Conservation (phyloP, 2,113 vertebrate genomes). For the Alethe diademata region DNA sequence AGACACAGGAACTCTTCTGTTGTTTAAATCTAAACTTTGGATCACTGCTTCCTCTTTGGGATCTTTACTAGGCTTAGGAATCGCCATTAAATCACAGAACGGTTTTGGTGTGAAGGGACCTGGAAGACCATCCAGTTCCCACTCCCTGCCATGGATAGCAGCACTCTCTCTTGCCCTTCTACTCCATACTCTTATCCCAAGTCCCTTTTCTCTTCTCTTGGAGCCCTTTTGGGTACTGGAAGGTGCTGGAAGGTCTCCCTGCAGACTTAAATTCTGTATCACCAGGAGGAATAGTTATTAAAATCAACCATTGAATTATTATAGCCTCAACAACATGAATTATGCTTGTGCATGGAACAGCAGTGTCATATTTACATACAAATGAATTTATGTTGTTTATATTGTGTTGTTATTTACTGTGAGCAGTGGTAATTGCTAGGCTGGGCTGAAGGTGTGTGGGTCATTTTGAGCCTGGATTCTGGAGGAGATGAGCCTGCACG, state of each 20-base stretch:
- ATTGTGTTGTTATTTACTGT: slow-evolving; percentile 40
- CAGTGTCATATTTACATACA: slow-evolving; percentile 3
- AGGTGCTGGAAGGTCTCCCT: neutral
- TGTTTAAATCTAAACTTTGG: neutral
- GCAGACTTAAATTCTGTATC: neutral
- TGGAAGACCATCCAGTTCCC: neutral
- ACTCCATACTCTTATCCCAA: neutral
- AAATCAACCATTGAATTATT: neutral
- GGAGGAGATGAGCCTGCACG: neutral
- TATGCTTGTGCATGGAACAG: neutral
- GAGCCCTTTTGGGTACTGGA: neutral
- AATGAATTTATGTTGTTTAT: slow-evolving; percentile 17
- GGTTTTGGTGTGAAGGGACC: neutral
- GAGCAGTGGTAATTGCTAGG: slow-evolving; percentile 12
- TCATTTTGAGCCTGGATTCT: slow-evolving; percentile 2
- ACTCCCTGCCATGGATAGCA: neutral
- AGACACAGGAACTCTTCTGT: neutral
- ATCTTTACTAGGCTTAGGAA: neutral
- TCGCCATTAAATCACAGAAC: neutral
- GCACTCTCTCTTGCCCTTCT: neutral
- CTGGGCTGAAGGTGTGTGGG: slow-evolving; percentile 15
- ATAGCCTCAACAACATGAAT: neutral
- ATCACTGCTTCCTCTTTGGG: neutral
- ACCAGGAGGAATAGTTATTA: neutral
- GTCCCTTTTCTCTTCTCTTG: neutral